Evolutionary conservation across 2,888 invertebrate genomes (phyloP).

Genomic region (Druceiella hillmani): DNA sequence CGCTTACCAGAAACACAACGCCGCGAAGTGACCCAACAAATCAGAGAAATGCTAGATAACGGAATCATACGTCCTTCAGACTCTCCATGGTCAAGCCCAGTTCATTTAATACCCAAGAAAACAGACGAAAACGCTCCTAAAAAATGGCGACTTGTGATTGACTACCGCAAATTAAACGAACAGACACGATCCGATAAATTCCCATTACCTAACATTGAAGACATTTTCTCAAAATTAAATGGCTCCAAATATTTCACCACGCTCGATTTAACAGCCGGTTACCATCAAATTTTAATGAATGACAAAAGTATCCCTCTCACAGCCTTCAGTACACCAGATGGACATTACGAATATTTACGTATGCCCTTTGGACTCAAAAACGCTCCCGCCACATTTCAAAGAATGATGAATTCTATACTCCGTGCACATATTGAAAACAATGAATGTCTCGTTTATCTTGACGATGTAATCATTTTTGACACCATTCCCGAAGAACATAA

Average conservation of each 20-base stretch:
- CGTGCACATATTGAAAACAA: too few species aligned
- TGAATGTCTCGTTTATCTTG: too few species aligned
- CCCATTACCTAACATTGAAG: constrained; percentile 2
- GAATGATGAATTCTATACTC: too few species aligned
- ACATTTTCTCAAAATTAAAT: background rate
- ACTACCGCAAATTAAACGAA: constrained; percentile 1
- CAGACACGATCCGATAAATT: background rate
- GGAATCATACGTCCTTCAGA: constrained; percentile 11
- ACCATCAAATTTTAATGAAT: background rate
- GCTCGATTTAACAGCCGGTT: background rate
- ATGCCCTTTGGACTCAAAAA: too few species aligned
- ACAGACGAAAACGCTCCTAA: constrained; percentile 11
- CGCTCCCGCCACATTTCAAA: too few species aligned
- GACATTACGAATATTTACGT: too few species aligned
- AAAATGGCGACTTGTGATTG: constrained; percentile 13
- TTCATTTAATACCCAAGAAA: constrained; percentile 16
- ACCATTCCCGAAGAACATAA: too few species aligned
- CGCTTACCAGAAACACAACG: too few species aligned
- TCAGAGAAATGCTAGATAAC: constrained; percentile 13
- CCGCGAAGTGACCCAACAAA: too few species aligned
- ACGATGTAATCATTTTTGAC: too few species aligned
- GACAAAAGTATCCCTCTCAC: background rate
- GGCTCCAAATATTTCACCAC: background rate
- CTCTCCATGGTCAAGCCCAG: constrained; percentile 14
- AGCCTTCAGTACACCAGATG: background rate